phyloP scores from a whole-genome alignment of 1,140 invertebrate species.

The Dysdera silvatica region DNA sequence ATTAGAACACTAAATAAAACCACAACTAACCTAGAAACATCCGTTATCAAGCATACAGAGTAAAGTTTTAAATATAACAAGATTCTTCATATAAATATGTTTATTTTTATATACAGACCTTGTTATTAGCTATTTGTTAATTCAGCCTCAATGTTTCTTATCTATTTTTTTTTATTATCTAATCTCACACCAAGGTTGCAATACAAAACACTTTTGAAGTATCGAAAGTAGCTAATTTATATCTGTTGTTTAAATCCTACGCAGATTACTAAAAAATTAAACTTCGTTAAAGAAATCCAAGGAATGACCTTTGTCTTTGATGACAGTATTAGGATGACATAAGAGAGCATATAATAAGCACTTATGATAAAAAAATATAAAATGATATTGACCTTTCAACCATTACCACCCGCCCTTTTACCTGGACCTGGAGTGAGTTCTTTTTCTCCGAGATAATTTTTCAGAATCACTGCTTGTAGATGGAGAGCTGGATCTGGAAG shows the following conservation, averaged over 20 bases:
- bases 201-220: not conserved
- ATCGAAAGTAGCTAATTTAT: not conserved
- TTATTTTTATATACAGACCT: too few relatives aligned
- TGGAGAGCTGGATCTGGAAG: constrained; percentile 7
- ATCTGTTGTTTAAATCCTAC: not conserved
- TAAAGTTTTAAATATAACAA: too few relatives aligned
- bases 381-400: constrained; percentile 32
- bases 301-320: not conserved
- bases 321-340: not conserved
- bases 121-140: too few relatives aligned
- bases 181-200: not conserved
- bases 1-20: too few relatives aligned
- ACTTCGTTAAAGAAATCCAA: not conserved
- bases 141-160: too few relatives aligned
- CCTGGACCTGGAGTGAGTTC: constrained; percentile 28
- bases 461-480: constrained; percentile 22
- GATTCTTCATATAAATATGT: too few relatives aligned
- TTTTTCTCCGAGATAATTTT: constrained; percentile 16
- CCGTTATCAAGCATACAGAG: too few relatives aligned
- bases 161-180: not conserved
- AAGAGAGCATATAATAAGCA: not conserved
- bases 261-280: not conserved
- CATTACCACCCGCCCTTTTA: constrained; percentile 31
- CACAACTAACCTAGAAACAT: too few relatives aligned
- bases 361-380: constrained; percentile 1